Base-by-base conservation (phyloP, 2,888 invertebrate species). In the Frankliniella fusca region DNA sequence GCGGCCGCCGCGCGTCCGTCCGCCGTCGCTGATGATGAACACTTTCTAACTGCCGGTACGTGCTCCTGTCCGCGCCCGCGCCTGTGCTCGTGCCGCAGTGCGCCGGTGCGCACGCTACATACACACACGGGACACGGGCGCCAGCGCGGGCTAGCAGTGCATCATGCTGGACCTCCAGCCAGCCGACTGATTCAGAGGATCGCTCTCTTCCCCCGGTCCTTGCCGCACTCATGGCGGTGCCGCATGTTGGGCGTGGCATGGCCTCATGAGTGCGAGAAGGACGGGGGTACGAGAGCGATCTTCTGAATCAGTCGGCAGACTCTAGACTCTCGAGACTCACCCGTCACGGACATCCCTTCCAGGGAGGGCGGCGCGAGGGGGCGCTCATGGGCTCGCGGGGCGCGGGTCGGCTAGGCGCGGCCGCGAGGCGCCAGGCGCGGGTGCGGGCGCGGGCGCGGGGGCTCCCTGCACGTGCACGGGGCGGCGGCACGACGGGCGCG, bases 11-110 rank as follows among this genome's bases (percentile, higher is more conserved):
- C n/a, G n/a, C n/a, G n/a, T n/a, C n/a, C n/a, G n/a, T n/a, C n/a
- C n/a, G n/a, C n/a, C n/a, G n/a, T n/a, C n/a, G 61, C 18, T 27
- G 70, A 27, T 76, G 70, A 76, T 76, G 70, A 27, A 27, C 27
- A 76, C 70, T 76, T 76, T 76, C 70, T 76, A 76, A 76, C 70
- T 76, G 70, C 70, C 5, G 12, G 27, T 76, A 76, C 70, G 70
- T 76, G 70, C 65, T 3, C n/a, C 65, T 2, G 50, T 50, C 50
- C 50, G 50, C 10, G 50, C 50, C 12, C 12, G 50, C 10, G 10
- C 5, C 38, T 5, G 38, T 38, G 38, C 38, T 38, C 38, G 38
- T 38, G 38, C 3, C 38, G 38, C 38, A 38, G 38, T 2, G 38
- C 38, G 38, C 38, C 2, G 38, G 38, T 50, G 54, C 54, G 54